Base-by-base conservation (phyloP, 1,140 invertebrate species). In the Aphelinus certus region DNA sequence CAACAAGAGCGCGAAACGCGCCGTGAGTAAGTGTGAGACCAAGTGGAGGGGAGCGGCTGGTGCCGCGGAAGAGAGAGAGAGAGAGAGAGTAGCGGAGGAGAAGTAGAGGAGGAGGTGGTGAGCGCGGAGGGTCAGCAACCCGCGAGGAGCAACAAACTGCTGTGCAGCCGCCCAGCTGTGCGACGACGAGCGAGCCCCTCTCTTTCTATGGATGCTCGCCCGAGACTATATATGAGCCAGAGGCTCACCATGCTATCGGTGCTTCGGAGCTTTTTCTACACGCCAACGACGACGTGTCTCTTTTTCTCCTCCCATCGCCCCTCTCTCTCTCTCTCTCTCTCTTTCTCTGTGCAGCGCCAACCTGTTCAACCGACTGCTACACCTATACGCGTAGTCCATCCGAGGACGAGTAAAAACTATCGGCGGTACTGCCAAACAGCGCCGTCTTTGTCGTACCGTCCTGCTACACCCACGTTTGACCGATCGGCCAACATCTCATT, bases 101-200 rank as follows among this genome's bases (percentile, higher is more conserved):
- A 48, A 70, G 47, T 7, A 49, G 56, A 26, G 10, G 7, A 60
- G 67, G 49, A 66, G 48, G 71, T 58, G 70, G 9, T 9, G 51
- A 53, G 3, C 2, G 53, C 51, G 48, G n/a, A 76, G 75, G 75
- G 75, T 76, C 75, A 73, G 71, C 75, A 76, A 76, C 75, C 75
- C 60, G 65, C 53, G 65, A 65, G 57, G 75, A 76, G 75, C 75
- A 76, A 76, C 71, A 73, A 76, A 76, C 75, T 72, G 65, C 26
- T 26, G 26, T 26, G 26, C 26, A 26, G 26, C 26, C 26, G 26
- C 26, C 26, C 26, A 26, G 49, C 67, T 56, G 63, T 47, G 71
- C 64, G 64, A 73, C 47, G 64, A 73, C 55, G 68, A 26, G 26
- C 26, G 26, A 26, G 26, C 26, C 26, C 26, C 26, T 26, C 26